phyloP scores from a whole-genome alignment of 1,140 invertebrate species.

The Gerris buenoi region DNA sequence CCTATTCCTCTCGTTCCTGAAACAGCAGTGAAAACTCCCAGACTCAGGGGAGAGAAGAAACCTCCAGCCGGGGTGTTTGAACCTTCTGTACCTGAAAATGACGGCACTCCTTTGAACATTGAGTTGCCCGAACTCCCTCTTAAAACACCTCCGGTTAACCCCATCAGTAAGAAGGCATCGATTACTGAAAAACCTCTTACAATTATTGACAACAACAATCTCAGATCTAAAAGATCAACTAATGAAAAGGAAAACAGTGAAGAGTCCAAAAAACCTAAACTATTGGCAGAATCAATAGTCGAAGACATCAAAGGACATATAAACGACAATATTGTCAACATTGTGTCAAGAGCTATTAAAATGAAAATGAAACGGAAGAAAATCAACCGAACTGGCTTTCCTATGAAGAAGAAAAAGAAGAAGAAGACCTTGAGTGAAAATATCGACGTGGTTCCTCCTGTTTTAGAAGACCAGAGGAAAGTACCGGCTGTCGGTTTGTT shows the following conservation, averaged over 20 bases:
- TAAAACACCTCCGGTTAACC: background rate
- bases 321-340: slow-evolving; percentile 28
- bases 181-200: background rate
- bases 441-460: slow-evolving; percentile 21
- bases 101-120: background rate
- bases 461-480: slow-evolving; percentile 26
- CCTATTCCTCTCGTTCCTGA: slow-evolving; percentile 14
- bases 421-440: slow-evolving; percentile 38
- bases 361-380: slow-evolving; percentile 42
- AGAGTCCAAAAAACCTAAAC: background rate
- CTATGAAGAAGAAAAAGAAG: slow-evolving; percentile 68
- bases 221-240: background rate
- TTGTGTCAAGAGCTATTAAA: slow-evolving; percentile 16
- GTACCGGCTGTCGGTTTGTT: slow-evolving; percentile 3
- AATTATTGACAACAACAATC: background rate
- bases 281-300: background rate
- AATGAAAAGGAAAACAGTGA: background rate
- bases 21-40: slow-evolving; percentile 3
- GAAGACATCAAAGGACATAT: background rate
- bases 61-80: slow-evolving; percentile 23
- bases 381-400: slow-evolving; percentile 71
- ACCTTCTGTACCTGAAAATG: slow-evolving; percentile 17
- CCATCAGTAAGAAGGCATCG: background rate
- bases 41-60: slow-evolving; percentile 18
- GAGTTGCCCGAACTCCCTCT: background rate